Conservation (phyloP, 2,888 invertebrate species). For the Drosophila ustulata region DNA sequence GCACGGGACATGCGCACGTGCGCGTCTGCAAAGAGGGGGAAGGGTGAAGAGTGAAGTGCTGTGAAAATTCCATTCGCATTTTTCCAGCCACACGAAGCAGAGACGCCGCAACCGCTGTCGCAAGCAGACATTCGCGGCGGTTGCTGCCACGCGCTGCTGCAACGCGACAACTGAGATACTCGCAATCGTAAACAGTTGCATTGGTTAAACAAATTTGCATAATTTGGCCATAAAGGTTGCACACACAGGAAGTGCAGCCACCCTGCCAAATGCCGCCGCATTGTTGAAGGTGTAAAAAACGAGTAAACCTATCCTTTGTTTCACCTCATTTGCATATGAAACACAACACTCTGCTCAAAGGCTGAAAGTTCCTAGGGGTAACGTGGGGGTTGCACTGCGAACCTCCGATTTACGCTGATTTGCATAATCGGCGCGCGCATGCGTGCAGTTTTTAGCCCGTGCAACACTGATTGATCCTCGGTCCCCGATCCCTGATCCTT, state of each 20-base stretch:
- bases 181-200: constrained; percentile 59
- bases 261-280: constrained; percentile 49
- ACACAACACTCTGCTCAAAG: constrained; percentile 48
- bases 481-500: not conserved
- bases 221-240: constrained; percentile 70
- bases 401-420: not conserved
- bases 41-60: constrained; percentile 35
- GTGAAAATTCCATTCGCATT: constrained; percentile 64
- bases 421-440: constrained; percentile 20
- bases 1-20: constrained; percentile 76
- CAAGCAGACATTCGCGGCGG: constrained; percentile 54
- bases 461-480: not conserved
- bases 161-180: constrained; percentile 16
- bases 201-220: constrained; percentile 75
- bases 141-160: constrained; percentile 56
- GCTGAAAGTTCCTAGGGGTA: not conserved
- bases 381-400: not conserved
- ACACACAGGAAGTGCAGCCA: constrained; percentile 57
- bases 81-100: constrained; percentile 63
- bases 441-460: not conserved
- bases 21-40: constrained; percentile 54
- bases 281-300: constrained; percentile 79
- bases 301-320: constrained; percentile 72
- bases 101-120: constrained; percentile 67
- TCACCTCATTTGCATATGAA: constrained; percentile 79